Percentiles rank a stretch among this genome's conserved stretches.
These are phyloP conservation scores for Achatina immaculata DNA, from an alignment of 1,140 invertebrate genomes.

Conservation along the genomic window DNA sequence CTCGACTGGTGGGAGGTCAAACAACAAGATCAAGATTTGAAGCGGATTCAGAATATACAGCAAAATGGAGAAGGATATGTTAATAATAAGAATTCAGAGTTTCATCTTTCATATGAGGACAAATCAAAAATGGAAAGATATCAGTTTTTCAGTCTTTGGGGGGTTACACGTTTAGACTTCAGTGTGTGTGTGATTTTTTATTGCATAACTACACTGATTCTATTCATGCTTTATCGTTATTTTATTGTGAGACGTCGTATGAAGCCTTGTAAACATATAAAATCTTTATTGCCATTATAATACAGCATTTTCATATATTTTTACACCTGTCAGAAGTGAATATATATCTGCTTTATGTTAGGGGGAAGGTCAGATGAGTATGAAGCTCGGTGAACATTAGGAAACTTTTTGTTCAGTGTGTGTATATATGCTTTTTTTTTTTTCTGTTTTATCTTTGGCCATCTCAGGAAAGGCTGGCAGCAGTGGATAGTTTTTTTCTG, in stretches of 20 bases:
- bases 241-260: slow-evolving; percentile 52
- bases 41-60: slow-evolving; percentile 50
- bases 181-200: slow-evolving; percentile 83
- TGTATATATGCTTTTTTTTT: no score
- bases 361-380: no score
- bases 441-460: no score
- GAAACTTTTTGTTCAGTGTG: no score
- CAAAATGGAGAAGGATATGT: slow-evolving; percentile 35
- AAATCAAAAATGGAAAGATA: slow-evolving; percentile 9
- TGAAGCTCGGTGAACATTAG: no score
- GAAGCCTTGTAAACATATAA: slow-evolving; percentile 30
- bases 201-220: slow-evolving; percentile 77
- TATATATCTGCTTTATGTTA: no score
- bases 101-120: not conserved
- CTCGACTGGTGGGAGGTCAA: slow-evolving; percentile 65
- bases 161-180: slow-evolving; percentile 76
- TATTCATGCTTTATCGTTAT: slow-evolving; percentile 81
- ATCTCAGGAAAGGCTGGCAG: no score
- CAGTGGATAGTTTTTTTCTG: no score
- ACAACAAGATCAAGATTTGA: slow-evolving; percentile 55
- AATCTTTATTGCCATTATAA: no score
- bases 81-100: not conserved
- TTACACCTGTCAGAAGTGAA: no score
- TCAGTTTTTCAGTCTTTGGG: slow-evolving; percentile 28
- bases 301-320: no score